Evolutionary conservation across 2,797 vertebrate genomes (phyloP).

Genomic region (Platyrinchus mystaceus): DNA sequence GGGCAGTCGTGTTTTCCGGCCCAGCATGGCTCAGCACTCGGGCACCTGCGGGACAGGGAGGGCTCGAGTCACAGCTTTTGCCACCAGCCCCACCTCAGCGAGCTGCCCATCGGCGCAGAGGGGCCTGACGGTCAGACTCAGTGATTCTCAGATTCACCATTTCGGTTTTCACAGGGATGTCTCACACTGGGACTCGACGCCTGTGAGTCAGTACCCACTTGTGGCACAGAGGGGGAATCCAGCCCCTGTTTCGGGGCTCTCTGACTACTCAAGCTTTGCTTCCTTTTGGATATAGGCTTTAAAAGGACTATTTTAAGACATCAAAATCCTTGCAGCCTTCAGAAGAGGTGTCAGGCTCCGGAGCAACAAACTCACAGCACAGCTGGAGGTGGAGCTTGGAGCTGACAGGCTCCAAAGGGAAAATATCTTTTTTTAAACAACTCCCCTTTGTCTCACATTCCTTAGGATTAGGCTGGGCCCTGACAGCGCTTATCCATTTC

Average conservation of each 20-base stretch:
- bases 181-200: accelerated
- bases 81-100: not conserved
- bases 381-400: not conserved
- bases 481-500: conserved; percentile 25
- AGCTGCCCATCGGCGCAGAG: not conserved
- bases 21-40: conserved; percentile 87
- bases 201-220: not conserved
- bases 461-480: not conserved
- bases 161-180: not conserved
- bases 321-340: not conserved
- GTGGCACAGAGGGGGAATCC: not conserved
- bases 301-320: not conserved
- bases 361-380: not conserved
- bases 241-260: accelerated
- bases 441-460: conserved; percentile 43
- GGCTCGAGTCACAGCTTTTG: not conserved
- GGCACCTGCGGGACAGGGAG: conserved; percentile 73
- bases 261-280: not conserved
- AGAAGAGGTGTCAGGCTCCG: not conserved
- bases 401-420: not conserved
- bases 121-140: not conserved
- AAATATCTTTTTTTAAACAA: conserved; percentile 17
- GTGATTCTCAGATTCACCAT: accelerated
- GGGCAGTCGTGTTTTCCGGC: conserved; percentile 79
- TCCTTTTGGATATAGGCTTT: not conserved